A percentile compares a stretch with the other conserved stretches of the same genome.
Evolutionary conservation across 2,888 invertebrate genomes (phyloP).

Genomic region (Mythimna impura): DNA sequence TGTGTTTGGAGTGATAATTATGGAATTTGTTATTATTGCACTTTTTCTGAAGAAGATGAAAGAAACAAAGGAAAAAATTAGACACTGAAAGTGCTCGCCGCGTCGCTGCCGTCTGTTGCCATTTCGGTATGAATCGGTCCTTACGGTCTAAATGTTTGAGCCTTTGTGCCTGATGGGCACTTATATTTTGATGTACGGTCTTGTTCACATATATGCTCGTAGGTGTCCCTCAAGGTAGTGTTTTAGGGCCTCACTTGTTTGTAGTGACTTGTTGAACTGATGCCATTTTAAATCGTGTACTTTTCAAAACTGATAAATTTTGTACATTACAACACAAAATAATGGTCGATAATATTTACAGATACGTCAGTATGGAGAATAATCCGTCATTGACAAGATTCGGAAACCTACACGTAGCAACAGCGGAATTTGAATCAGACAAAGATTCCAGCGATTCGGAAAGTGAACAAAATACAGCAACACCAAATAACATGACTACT

Average conservation of each 20-base stretch:
- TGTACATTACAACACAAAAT: not conserved
- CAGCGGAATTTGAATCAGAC: slow-evolving; percentile 6
- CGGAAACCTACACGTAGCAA: not conserved
- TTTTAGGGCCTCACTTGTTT: slow-evolving; percentile 1
- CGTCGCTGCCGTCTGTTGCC: no score
- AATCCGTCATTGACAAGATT: not conserved
- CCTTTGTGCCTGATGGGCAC: not conserved
- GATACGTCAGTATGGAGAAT: slow-evolving; percentile 44
- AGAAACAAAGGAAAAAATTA: no score
- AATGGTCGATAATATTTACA: slow-evolving; percentile 21
- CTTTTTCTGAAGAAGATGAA: no score
- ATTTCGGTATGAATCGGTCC: no score
- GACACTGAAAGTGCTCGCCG: no score
- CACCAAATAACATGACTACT: not conserved
- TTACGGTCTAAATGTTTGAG: no score
- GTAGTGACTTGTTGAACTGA: not conserved
- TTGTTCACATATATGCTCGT: not conserved
- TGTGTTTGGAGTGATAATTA: no score
- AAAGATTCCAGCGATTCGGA: slow-evolving; percentile 28
- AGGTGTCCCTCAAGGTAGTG: slow-evolving; percentile 1
- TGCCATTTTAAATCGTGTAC: not conserved
- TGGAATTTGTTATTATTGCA: no score
- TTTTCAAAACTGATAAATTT: not conserved
- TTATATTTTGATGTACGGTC: not conserved
- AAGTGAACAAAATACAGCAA: slow-evolving; percentile 7